phyloP scores from a whole-genome alignment of 2,113 vertebrate genomes.

The Ictidomys tridecemlineatus region DNA sequence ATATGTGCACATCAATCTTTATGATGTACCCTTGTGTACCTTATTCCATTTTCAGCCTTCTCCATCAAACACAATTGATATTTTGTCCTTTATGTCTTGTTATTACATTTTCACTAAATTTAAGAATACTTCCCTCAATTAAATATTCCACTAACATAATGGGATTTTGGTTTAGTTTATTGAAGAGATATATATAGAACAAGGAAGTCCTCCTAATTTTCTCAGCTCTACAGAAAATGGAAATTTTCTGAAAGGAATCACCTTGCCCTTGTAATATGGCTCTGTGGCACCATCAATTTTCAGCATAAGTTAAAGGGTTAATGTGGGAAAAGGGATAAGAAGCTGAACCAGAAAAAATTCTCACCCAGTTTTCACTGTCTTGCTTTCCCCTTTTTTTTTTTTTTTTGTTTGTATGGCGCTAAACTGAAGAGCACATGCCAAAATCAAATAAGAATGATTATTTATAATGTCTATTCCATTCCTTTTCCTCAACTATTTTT shows the following conservation, averaged over 20 bases:
- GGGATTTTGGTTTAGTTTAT: conserved; percentile 43
- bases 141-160: conserved; percentile 48
- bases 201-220: conserved; percentile 55
- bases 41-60: background rate
- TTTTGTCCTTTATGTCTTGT: conserved; percentile 26
- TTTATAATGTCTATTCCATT: background rate
- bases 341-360: background rate
- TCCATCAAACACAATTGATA: background rate
- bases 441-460: background rate
- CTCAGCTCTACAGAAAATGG: conserved; percentile 20
- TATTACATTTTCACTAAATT: conserved; percentile 41
- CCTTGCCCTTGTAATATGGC: conserved; percentile 7
- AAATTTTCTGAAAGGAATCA: background rate
- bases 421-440: background rate
- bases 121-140: background rate
- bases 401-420: no score
- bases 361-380: background rate
- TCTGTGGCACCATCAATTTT: background rate
- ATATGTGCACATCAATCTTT: background rate
- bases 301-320: background rate
- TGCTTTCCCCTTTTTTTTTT: background rate
- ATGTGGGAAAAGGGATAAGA: background rate
- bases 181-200: background rate
- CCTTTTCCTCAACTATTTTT: background rate
- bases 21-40: background rate